Evolutionary conservation across 2,113 vertebrate species (phyloP).

Genomic region (Ibidorhyncha struthersii): DNA sequence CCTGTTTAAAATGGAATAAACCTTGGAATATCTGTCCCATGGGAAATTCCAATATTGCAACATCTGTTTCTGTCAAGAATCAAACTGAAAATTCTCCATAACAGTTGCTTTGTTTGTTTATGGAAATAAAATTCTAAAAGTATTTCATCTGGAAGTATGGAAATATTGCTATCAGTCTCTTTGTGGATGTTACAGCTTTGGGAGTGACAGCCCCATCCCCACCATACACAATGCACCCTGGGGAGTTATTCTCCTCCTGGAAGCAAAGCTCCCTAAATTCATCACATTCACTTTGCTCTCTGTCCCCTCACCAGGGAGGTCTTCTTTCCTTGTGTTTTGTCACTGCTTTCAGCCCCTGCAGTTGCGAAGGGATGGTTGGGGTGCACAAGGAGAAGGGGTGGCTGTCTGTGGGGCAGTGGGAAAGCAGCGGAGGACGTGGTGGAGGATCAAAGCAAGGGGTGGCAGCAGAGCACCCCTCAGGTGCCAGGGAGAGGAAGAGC

Average conservation of each 20-base stretch:
- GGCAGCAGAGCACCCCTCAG: neutral
- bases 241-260: neutral
- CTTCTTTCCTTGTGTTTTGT: neutral
- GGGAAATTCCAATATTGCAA: constrained; percentile 36
- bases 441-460: neutral
- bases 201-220: neutral
- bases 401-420: rapidly evolving
- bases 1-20: constrained; percentile 22
- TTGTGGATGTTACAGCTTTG: neutral
- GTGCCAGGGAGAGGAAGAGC: neutral
- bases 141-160: neutral
- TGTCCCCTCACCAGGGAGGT: neutral
- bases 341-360: neutral
- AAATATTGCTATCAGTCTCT: neutral
- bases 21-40: constrained; percentile 5
- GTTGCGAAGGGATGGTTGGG: neutral
- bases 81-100: neutral
- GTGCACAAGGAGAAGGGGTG: neutral
- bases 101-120: constrained; percentile 17
- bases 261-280: neutral
- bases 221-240: neutral
- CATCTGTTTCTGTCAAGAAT: constrained; percentile 56
- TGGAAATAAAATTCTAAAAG: neutral
- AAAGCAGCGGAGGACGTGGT: neutral
- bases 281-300: neutral